A percentile compares a stretch with the other conserved stretches of the same genome.
These are phyloP conservation scores for Atractosteus spatula DNA, from an alignment of 2,113 vertebrate genomes.

Conservation along the genomic window DNA sequence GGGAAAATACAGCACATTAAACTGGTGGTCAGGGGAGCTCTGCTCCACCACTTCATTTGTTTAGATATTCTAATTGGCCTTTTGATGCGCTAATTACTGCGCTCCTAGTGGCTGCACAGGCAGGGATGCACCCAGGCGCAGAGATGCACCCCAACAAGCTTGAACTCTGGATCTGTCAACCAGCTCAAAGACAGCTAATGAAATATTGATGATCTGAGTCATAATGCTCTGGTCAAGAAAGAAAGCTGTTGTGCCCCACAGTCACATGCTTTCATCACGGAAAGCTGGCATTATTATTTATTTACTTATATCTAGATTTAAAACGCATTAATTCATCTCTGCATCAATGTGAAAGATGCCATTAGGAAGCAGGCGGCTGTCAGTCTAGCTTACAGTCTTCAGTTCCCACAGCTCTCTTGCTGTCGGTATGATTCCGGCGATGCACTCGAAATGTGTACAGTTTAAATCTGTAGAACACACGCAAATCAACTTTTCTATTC, in stretches of 20 bases:
- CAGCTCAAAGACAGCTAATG: constrained; percentile 16
- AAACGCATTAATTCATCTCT: background rate
- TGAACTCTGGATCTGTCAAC: constrained; percentile 15
- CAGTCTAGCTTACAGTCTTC: constrained; percentile 2
- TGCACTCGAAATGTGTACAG: too few species aligned
- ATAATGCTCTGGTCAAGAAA: too few species aligned
- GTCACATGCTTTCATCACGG: too few species aligned
- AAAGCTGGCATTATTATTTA: too few species aligned
- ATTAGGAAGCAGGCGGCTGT: constrained; percentile 19
- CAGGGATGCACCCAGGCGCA: background rate
- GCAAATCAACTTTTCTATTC: too few species aligned
- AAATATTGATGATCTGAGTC: constrained; percentile 18
- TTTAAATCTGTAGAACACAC: too few species aligned
- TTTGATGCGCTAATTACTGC: constrained; percentile 28
- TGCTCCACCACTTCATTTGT: constrained; percentile 3
- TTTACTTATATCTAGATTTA: constrained; percentile 10
- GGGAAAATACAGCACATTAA: constrained; percentile 5
- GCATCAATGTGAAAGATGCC: constrained; percentile 1
- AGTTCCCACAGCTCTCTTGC: background rate
- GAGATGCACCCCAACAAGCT: constrained; percentile 16
- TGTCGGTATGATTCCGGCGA: too few species aligned
- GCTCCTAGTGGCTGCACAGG: constrained; percentile 2
- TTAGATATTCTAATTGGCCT: constrained; percentile 25
- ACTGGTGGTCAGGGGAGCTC: constrained; percentile 5
- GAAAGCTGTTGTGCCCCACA: too few species aligned